Conservation (phyloP, 1,140 invertebrate species). For the Dreissena rostriformis region DNA sequence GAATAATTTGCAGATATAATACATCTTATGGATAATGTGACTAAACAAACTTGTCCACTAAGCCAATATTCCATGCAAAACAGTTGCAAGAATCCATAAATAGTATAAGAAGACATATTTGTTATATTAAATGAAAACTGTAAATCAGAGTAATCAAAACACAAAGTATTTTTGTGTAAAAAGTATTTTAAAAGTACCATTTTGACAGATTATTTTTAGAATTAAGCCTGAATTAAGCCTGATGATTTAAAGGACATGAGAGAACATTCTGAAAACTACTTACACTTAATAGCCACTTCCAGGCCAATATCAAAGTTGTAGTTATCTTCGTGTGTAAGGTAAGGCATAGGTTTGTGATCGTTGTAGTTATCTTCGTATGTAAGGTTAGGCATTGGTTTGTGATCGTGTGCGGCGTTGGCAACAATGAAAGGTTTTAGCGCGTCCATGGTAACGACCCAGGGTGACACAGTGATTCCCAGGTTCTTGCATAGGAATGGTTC, state of each 20-base stretch:
- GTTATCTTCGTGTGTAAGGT: constrained; percentile 91
- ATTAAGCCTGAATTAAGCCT: no score
- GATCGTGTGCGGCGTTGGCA: constrained; percentile 90
- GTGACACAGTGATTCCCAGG: constrained; percentile 97
- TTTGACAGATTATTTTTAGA: no score
- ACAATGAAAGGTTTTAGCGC: constrained; percentile 94
- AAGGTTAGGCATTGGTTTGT: constrained; percentile 94
- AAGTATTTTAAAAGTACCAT: no score
- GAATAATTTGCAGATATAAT: not conserved
- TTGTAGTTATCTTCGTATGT: constrained; percentile 92
- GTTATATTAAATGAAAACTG: no score
- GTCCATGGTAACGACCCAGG: constrained; percentile 98
- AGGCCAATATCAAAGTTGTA: constrained; percentile 98
- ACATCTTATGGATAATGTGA: not conserved
- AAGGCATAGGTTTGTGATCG: constrained; percentile 96
- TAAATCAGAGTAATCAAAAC: no score
- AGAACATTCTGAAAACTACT: constrained; percentile 77
- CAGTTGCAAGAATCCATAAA: no score
- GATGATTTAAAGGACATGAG: no score
- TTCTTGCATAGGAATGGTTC: constrained; percentile 99
- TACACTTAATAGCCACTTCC: constrained; percentile 93
- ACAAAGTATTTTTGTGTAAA: no score
- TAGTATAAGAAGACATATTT: no score
- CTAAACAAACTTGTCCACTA: not conserved
- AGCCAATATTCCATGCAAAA: no score